Evolutionary conservation across 2,113 vertebrate genomes (phyloP), one percentile per base, ranked within the genome.

Genomic region (Sus scrofa): DNA sequence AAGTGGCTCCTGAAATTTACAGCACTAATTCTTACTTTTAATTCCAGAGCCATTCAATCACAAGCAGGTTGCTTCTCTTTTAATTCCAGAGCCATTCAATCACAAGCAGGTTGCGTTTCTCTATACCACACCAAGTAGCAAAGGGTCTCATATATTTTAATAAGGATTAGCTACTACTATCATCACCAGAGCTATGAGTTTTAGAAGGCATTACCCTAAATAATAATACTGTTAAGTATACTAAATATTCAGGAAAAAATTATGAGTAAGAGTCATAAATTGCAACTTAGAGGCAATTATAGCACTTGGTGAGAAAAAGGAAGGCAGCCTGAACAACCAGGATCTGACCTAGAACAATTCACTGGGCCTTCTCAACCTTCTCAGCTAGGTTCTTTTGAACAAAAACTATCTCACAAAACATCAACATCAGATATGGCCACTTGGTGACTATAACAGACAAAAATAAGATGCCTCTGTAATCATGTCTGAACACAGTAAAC

Each of bases 191-290:
- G 13, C 37, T 71, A 3, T 70, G n/a, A 94, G 22, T 54, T 96
- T 89, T 93, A 63, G n/a, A 97, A 82, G 37, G 44, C 44, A 65
- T 26, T 52, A 32, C 60, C 39, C 34, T 60, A 75, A 91, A n/a
- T 77, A 63, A 12, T 75, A 50, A 60, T 24, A 14, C 27, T 65
- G 18, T 77, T 54, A 67, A 73, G 32, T 95, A 65, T 67, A 58
- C 50, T 68, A 77, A 67, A 65, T 86, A 71, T 58, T 89, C 58
- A 92, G 18, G 79, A 95, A 81, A 83, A 24, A 65, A 39, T 84
- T 63, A 86, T 20, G 10, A 92, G 16, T 71, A 92, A 78, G 24
- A 86, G 11, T 71, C 60, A 71, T 65, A 63, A 24, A 32, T 82
- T 88, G n/a, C 16, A 34, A 24, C 86, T 75, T 83, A 87, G 67